Base-by-base conservation (phyloP, 2,888 invertebrate species). In the Epistrophe grossulariae region DNA sequence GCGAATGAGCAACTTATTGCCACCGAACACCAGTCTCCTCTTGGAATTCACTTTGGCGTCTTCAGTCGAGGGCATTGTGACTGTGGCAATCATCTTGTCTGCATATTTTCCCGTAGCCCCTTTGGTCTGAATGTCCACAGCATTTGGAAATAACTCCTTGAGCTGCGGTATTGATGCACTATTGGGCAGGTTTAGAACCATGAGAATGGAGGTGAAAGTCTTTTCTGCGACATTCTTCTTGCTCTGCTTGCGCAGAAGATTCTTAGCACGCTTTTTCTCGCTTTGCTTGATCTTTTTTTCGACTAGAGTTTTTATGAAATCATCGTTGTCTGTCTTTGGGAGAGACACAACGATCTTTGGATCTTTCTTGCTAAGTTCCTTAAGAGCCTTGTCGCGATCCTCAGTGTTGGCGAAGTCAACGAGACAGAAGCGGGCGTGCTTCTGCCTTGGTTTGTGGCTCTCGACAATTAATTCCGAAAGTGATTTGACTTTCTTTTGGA, bases 41-140 rank as follows among this genome's bases (percentile, higher is more conserved):
- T 90, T 91, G 1, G 90, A 48, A 7, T 90, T 91, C 4, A 79
- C 83, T 1, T 89, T 89, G 0, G 92, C 92, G 43, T 91, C 92
- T 45, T 82, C 70, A 1, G 91, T 91, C 2, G 91, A 89, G 7
- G 91, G 91, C 43, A 92, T 66, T 4, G 92, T 92, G 1, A 92
- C 85, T 6, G 90, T 89, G 1, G 92, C 92, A 8, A 90, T 88
- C 60, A 89, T 90, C 1, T 76, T 88, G 8, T 90, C 90, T 2
- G 89, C 83, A 72, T 88, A 85, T 70, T 89, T 90, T 0, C 89
- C 89, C 24, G 89, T 89, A 13, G 90, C 89, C 0, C 89, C 73
- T 45, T 90, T 92, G 4, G 91, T 83, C 62, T 92, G 91, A 48
- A 92, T 90, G 64, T 92, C 92, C 5, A 92, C 90, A 4, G 92